Conservation (phyloP, 2,113 vertebrate species). For the Chaenocephalus aceratus region DNA sequence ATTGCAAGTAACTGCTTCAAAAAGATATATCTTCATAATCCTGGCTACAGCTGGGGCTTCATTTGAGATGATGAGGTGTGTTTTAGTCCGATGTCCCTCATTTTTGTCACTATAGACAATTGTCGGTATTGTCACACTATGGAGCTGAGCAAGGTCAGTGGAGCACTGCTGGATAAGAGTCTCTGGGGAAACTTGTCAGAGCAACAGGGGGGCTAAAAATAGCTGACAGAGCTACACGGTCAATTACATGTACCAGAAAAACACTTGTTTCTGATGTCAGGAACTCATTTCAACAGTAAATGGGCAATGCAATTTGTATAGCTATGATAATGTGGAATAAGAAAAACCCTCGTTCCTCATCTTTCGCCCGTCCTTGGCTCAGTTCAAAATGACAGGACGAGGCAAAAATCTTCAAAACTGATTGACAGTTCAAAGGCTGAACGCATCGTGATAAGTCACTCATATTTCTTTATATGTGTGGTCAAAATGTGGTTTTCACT, state of each 20-base stretch:
- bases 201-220: constrained; percentile 49
- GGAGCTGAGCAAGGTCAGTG: constrained; percentile 2
- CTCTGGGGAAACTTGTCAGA: constrained; percentile 32
- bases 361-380: constrained; percentile 80
- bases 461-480: too few relatives aligned
- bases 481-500: too few relatives aligned
- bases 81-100: neutral
- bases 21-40: neutral
- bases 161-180: constrained; percentile 2
- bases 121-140: constrained; percentile 3
- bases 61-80: neutral
- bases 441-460: too few relatives aligned
- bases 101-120: neutral
- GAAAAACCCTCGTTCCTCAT: constrained; percentile 18
- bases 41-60: neutral
- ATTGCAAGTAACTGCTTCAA: neutral
- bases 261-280: constrained; percentile 51
- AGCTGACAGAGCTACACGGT: constrained; percentile 23
- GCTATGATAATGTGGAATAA: constrained; percentile 33
- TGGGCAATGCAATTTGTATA: constrained; percentile 50
- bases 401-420: too few relatives aligned
- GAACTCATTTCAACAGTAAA: constrained; percentile 48
- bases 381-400: constrained; percentile 84
- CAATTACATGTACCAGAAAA: constrained; percentile 54
- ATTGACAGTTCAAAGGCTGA: too few relatives aligned